Evolutionary conservation across 1,140 invertebrate species (phyloP), one percentile per base, ranked within the genome.

Genomic region (Brachionus koreanus): DNA sequence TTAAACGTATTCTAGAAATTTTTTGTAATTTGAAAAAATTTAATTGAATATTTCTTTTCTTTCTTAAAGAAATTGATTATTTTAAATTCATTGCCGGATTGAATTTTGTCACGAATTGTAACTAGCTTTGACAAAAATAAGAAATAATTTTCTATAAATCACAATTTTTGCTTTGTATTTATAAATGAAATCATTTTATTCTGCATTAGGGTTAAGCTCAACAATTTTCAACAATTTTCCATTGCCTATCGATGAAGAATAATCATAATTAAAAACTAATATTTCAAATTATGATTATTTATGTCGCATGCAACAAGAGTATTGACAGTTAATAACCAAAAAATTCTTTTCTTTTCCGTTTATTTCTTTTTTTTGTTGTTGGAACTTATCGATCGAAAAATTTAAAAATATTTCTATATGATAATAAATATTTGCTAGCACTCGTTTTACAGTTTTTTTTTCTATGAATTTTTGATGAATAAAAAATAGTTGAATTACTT

Each of bases 211-310:
- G 49, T 23, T 57, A 23, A 49, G 43, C 43, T 49, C 12, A 13
- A 25, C n/a, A 19, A 25, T 65, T 65, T 65, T 65, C 25, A 69
- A 39, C 16, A 19, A 39, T 16, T 69, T 69, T 37, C 37, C 65
- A 37, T 16, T 16, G n/a, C 29, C 33, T 69, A 69, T 37, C 35
- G 35, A 69, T 37, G 16, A 16, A 69, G 6, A 69, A 39, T 69
- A 69, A 69, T 69, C 65, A 69, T 69, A 69, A 69, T 69, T 37
- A 37, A 37, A 69, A 12, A 69, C 29, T 19, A 69, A 39, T 19
- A 19, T 69, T 69, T 69, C 65, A 69, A 69, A 69, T 69, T 69
- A 69, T 69, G 65, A 69, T 69, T 69, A 69, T 69, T 69, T 69
- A 69, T 69, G 65, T 69, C 65, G 33, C 65, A 37, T 39, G 35